Evolutionary conservation across 2,888 invertebrate genomes (phyloP), one percentile per base, ranked within the genome.

Genomic region (Ennomos fuscantarius): DNA sequence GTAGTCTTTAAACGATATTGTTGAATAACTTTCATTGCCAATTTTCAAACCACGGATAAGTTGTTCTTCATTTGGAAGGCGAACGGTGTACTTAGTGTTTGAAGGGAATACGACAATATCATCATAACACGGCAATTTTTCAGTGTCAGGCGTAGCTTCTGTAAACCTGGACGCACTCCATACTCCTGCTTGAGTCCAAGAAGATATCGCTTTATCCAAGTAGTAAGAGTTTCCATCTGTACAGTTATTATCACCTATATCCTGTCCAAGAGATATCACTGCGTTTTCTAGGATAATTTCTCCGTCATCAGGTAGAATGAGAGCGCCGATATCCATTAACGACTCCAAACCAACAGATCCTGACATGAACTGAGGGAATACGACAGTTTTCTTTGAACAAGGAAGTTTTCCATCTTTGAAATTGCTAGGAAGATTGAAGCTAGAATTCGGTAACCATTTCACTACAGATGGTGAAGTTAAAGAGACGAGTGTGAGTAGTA

Each of bases 121-220:
- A 42, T 89, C 81, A 13, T 70, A 79, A 60, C 93, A 93, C 0
- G 93, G 93, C 1, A 93, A 65, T 62, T 87, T 82, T 59, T 93
- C 92, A 0, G 86, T 75, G 64, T 93, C 90, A 0, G 93, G 93
- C 6, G 92, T 86, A 0, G 93, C 93, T 59, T 84, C 79, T 56
- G 87, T 93, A 46, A 87, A 87, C 42, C 71, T 81, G 1, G 81
- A 62, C 0, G 87, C 87, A 11, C 74, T 79, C 93, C 93, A 93
- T 10, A 84, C 88, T 42, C 84, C 83, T 0, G 89, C 83, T 68
- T 89, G 80, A 1, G 70, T 68, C 93, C 93, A 92, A 1, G 80
- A 71, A 2, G 81, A 78, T 2, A 69, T 64, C 0, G 80, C 70
- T 45, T 79, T 84, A 35, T 87, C 85, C 35, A 81, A 60, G 51